Evolutionary conservation across 2,888 invertebrate species (phyloP), one percentile per base, ranked within the genome.

Genomic region (Serripes groenlandicus): DNA sequence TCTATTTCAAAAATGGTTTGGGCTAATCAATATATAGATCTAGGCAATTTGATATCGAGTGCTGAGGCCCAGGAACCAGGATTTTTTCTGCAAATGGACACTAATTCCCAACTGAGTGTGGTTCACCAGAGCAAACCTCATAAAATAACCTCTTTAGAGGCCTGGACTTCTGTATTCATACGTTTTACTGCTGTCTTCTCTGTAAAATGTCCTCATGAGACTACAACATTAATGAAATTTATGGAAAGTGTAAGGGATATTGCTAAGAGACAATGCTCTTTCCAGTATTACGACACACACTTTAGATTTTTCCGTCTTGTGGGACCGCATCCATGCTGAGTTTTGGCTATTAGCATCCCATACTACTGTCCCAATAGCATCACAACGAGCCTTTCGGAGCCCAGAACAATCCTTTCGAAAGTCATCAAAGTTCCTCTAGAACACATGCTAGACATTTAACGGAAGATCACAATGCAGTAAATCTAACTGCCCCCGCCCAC

Each of bases 81-180:
- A n/a, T n/a, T n/a, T n/a, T n/a, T n/a, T n/a, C n/a, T n/a, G n/a
- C n/a, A n/a, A n/a, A n/a, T n/a, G n/a, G n/a, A n/a, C n/a, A n/a
- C n/a, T n/a, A n/a, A n/a, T n/a, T n/a, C n/a, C n/a, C n/a, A n/a
- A n/a, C n/a, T n/a, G n/a, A n/a, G n/a, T n/a, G n/a, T n/a, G n/a
- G n/a, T n/a, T n/a, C n/a, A n/a, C 5, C 28, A 32, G n/a, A n/a
- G n/a, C n/a, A n/a, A n/a, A n/a, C n/a, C n/a, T n/a, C n/a, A n/a
- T n/a, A n/a, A n/a, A n/a, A 62, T 62, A 28, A 62, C 11, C 32
- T 11, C 28, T 5, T 28, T 62, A 7, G 62, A 62, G 3, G 18
- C 11, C 3, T 62, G 62, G 62, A 62, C 62, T 28, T 26, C 62
- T 30, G 62, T 30, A 32, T 62, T 62, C 28, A 26, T 62, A 28